Base-by-base conservation (phyloP, 2,888 invertebrate genomes). In the Nebria salina region DNA sequence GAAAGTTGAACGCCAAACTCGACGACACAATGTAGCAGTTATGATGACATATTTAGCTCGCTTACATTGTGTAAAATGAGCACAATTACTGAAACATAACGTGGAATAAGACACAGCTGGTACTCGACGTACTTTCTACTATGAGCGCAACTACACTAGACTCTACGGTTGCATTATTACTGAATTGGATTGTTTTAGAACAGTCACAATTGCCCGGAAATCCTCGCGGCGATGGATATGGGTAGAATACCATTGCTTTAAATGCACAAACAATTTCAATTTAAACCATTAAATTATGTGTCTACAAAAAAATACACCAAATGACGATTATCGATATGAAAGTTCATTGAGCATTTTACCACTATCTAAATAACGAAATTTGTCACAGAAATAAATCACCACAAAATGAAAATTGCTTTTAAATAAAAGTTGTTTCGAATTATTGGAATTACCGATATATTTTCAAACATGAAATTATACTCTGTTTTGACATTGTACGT, bases 31-130 rank as follows among this genome's bases (percentile, higher is more conserved):
- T 73, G 41, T 15, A 70, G 34, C 73, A 41, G 73, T 73, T 73
- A 73, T 73, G 73, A 73, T 73, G 73, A 73, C 73, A 73, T 73
- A 73, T 73, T 73, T 73, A 73, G 73, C 73, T 15, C 42, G 42
- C 34, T 73, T 73, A 73, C 73, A 73, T 73, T 73, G 73, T 73
- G 73, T 73, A 73, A 73, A 73, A 73, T 73, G 73, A 42, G 73
- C 73, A 73, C 73, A 73, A 73, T 73, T 73, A 73, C 73, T 34
- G 73, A 73, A 73, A 73, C 43, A 73, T 43, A 34, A 20, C 42
- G 43, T 20, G 11, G 34, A 9, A 73, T 73, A 26, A 41, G 73
- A 20, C 73, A 73, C 68, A 68, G 68, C 20, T 68, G 68, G n/a
- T 65, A 15, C 15, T 3, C n/a, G 65, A 65, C n/a, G n/a, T 65